Evolutionary conservation across 2,113 vertebrate genomes (phyloP).

Genomic region (Pseudopipra pipra): DNA sequence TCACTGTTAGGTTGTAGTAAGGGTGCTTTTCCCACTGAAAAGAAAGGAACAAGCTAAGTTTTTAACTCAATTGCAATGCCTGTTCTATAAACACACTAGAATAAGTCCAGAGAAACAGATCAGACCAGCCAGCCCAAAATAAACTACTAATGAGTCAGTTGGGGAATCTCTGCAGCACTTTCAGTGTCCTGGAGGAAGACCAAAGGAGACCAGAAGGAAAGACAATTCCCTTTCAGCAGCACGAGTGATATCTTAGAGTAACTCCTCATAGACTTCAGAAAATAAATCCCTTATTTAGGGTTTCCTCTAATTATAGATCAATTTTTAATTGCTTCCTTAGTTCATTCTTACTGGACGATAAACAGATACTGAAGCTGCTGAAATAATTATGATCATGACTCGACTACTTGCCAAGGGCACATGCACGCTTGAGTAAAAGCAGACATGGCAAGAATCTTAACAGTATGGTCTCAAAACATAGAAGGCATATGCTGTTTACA

Average conservation of each 20-base stretch:
- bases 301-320: neutral
- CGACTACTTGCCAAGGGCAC: neutral
- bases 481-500: neutral
- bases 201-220: neutral
- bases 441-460: neutral
- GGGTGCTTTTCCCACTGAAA: conserved; percentile 77
- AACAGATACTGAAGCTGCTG: neutral
- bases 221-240: neutral
- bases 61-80: neutral
- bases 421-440: neutral
- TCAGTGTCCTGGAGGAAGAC: neutral
- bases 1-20: conserved; percentile 78
- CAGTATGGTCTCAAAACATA: neutral
- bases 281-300: neutral
- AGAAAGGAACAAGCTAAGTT: conserved; percentile 2
- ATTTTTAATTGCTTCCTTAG: neutral
- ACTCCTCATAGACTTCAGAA: neutral
- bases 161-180: neutral
- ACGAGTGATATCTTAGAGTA: neutral
- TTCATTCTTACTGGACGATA: neutral
- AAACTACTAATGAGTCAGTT: neutral
- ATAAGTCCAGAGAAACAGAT: neutral
- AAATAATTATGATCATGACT: neutral
- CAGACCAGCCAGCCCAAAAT: neutral
- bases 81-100: neutral